Base-by-base conservation (phyloP, 2,888 invertebrate genomes). In the Thymelicus lineola region DNA sequence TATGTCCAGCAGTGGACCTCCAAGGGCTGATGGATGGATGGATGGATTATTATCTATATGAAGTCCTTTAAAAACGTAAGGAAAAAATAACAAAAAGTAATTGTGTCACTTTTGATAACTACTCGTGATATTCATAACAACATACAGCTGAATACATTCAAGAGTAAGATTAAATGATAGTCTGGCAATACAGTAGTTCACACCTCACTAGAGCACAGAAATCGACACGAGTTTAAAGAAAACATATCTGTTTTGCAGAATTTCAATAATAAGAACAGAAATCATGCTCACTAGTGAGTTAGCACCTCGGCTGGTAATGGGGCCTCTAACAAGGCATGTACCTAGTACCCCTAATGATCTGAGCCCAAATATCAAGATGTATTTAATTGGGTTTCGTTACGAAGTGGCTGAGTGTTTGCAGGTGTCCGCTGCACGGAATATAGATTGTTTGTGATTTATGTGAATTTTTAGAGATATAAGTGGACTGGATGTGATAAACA, bases 351-450 rank as follows among this genome's bases (percentile, higher is more conserved):
- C 72, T 73, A 69, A 72, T 70, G 62, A 63, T 66, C 61, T 46
- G 42, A 6, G 46, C 20, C 77, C 75, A 81, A 81, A 85, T 87
- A 93, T 93, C 93, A 84, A 90, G 93, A 93, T 93, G 89, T 90
- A 91, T 91, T 92, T 93, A 93, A 93, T 82, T 82, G 80, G 79
- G 75, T 79, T 82, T 80, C 80, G 83, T 83, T 81, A 84, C 82
- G 73, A 77, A 73, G 81, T 80, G 79, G 80, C 79, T 77, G 77
- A 36, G 50, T 66, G 53, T 84, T 84, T 75, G 86, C 90, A 89
- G 88, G 89, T 91, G 89, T 87, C 82, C 80, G 78, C 76, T 73
- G 80, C 84, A 86, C 85, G 83, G 84, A 87, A 87, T 89, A 88
- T 87, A 86, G 86, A 88, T 87, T 81, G 79, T 77, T 79, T 80